Evolutionary conservation across 2,888 invertebrate species (phyloP), one percentile per base, ranked within the genome.

Genomic region (Ceriagrion tenellum): DNA sequence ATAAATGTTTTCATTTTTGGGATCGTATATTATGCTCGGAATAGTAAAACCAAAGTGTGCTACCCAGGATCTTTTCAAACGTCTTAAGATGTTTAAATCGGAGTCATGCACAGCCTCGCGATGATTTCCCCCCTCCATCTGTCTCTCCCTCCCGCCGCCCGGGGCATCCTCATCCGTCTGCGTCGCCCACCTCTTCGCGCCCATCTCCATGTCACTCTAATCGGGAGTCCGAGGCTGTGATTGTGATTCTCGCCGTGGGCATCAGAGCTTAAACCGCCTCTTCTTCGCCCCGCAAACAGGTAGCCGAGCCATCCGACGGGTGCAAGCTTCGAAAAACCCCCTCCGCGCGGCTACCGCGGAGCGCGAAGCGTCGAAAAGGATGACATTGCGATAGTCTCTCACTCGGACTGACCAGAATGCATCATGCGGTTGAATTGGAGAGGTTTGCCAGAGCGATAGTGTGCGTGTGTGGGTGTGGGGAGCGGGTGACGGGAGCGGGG

Each of bases 371-470:
- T 55, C 89, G 93, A 69, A 69, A 93, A 93, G 93, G 93, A 93
- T 93, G 93, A 93, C 93, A 93, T 93, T 93, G 93, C 93, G 93
- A 93, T 93, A 93, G 93, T 93, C 91, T 91, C 91, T 63, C 91
- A 89, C 55, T 89, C 89, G 89, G 89, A 89, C 89, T 59, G 59
- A 63, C 93, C 93, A 93, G 93, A 93, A 93, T 93, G 93, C 93
- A 93, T 93, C 93, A 47, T 47, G 93, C 93, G 93, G 93, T 93
- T 69, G 69, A 69, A 93, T 93, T 69, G 69, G 74, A 74, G 93
- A 93, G 93, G 69, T 69, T 93, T 93, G 30, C 16, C 26, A 16
- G 35, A 26, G 69, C n/a, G 69, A 26, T 20, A 8, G 81, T 18
- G 81, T 35, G 35, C 35, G 81, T 16, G 30, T 23, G 81, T 81